Evolutionary conservation across 1,140 invertebrate genomes (phyloP), one percentile per base, ranked within the genome.

Genomic region (Euura lappo): DNA sequence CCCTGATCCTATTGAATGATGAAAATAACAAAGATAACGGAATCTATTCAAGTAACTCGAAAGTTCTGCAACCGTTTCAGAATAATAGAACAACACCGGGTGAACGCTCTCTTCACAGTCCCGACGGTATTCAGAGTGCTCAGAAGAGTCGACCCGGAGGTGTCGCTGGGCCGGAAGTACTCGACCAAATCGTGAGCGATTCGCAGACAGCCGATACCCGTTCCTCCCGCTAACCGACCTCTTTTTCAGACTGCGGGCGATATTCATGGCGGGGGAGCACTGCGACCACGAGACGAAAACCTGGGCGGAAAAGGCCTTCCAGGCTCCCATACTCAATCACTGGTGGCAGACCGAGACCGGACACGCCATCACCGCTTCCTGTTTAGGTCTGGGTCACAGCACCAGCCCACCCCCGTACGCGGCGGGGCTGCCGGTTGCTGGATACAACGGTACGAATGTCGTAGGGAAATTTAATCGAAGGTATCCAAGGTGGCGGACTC

Each of bases 301-400:
- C 4, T 99, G 97, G 97, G 93, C 94, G 1, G 92, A 95, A 83
- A 91, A 91, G 71, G 88, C 90, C 7, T 95, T 98, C 79, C 90
- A 93, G 74, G 94, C 95, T 2, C 96, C 96, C 0, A 91, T 97
- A 6, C 81, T 98, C 28, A 98, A 99, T 84, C 94, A 98, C 83
- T 99, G 96, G 96, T 99, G 97, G 97, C 97, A 98, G 87, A 97
- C 96, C 4, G 97, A 98, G 88, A 96, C 95, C 0, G 97, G 96
- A 0, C 96, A 96, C 75, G 91, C 96, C 0, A 95, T 98, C 10
- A 97, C 96, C 0, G 93, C 95, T 0, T 92, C 93, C 0, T 97
- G 94, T 84, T 78, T 95, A 8, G 96, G 96, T 3, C 90, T 96
- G 6, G 92, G 91, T 4, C 91, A 93, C 45, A 89, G 86, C 69